phyloP scores from a whole-genome alignment of 2,888 invertebrate genomes.

The Xestia sexstrigata region DNA sequence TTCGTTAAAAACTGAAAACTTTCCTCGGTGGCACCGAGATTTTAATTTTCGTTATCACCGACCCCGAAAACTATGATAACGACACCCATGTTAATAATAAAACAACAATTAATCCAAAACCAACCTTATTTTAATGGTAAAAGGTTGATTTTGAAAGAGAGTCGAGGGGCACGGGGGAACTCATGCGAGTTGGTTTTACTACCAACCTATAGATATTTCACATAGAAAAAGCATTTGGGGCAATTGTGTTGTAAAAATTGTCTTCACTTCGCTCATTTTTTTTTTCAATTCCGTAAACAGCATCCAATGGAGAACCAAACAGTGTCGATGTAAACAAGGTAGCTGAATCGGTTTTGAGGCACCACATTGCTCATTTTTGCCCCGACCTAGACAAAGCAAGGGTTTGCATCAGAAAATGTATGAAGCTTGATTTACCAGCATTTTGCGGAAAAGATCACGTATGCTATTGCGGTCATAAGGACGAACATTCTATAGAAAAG shows the following conservation, averaged over 20 bases:
- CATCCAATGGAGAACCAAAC: not conserved
- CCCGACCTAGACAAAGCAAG: constrained; percentile 79
- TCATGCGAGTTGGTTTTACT: too few species aligned
- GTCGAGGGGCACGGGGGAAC: too few species aligned
- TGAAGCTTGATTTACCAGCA: constrained; percentile 79
- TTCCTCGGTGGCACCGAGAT: too few species aligned
- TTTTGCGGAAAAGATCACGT: constrained; percentile 86
- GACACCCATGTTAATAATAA: too few species aligned
- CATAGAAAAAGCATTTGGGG: not conserved
- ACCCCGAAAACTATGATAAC: too few species aligned
- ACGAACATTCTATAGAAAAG: constrained; percentile 50
- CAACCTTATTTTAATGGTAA: too few species aligned
- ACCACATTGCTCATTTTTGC: constrained; percentile 87
- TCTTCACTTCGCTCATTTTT: not conserved
- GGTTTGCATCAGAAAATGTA: constrained; percentile 80
- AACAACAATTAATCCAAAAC: too few species aligned
- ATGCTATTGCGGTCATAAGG: constrained; percentile 85
- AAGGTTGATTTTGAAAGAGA: too few species aligned
- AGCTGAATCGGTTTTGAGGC: constrained; percentile 72
- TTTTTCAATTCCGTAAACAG: constrained; percentile 13
- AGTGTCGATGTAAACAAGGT: not conserved
- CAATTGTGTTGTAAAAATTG: not conserved
- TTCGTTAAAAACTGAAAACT: too few species aligned
- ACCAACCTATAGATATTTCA: too few species aligned
- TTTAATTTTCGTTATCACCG: too few species aligned